Evolutionary conservation across 2,888 invertebrate species (phyloP).

Genomic region (Liodrosophila aerea): DNA sequence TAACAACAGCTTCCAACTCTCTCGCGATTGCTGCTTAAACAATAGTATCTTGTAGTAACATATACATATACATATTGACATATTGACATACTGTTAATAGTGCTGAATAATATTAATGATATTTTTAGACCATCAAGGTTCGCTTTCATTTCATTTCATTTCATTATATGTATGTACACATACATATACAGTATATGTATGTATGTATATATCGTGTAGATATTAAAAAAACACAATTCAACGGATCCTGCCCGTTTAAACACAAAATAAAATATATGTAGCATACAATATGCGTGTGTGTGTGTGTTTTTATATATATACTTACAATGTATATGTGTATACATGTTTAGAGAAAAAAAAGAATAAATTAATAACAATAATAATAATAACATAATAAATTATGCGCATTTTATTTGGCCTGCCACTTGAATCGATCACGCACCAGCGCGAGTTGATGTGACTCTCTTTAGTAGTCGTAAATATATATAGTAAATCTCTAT

Average conservation of each 20-base stretch:
- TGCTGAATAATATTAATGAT: slow-evolving; percentile 73
- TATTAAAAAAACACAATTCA: slow-evolving; percentile 53
- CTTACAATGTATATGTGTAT: slow-evolving; percentile 20
- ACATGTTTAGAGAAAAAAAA: slow-evolving; percentile 24
- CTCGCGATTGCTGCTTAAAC: slow-evolving; percentile 33
- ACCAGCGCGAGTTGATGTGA: slow-evolving; percentile 55
- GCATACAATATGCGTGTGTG: slow-evolving; percentile 34
- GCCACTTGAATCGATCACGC: slow-evolving; percentile 64
- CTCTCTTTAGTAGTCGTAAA: slow-evolving; percentile 18
- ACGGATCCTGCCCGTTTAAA: slow-evolving; percentile 81
- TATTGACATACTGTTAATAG: slow-evolving; percentile 47
- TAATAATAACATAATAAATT: slow-evolving; percentile 67
- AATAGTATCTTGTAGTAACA: slow-evolving; percentile 25
- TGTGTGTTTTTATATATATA: slow-evolving; percentile 46
- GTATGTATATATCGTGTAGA: slow-evolving; percentile 44
- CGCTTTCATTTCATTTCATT: slow-evolving; percentile 44
- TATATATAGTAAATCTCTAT: slow-evolving; percentile 26
- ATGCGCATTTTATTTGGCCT: slow-evolving; percentile 70
- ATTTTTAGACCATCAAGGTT: slow-evolving; percentile 79
- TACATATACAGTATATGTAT: too few relatives aligned
- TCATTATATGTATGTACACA: slow-evolving; percentile 33
- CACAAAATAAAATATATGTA: slow-evolving; percentile 68
- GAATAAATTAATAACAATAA: slow-evolving; percentile 77
- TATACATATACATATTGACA: slow-evolving; percentile 8
- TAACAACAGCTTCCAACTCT: slow-evolving; percentile 26